phyloP scores from a whole-genome alignment of 2,113 vertebrate genomes.

The Oncorhynchus mykiss region DNA sequence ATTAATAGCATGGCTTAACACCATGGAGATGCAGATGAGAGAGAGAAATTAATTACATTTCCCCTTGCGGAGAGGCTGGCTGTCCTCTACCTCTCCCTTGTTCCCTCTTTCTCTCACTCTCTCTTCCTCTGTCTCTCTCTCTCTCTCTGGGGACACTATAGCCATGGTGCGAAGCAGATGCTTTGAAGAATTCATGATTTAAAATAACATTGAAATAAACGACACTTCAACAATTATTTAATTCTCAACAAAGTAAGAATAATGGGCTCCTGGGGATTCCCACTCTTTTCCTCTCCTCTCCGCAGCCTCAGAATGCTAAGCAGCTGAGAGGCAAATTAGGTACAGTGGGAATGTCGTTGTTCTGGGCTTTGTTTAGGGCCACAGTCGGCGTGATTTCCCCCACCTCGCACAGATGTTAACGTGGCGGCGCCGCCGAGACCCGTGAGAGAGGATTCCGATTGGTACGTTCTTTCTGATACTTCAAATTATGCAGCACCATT shows the following conservation, averaged over 20 bases:
- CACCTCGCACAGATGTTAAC: slow-evolving; percentile 48
- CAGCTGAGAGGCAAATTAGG: slow-evolving; percentile 71
- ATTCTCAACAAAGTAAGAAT: slow-evolving; percentile 73
- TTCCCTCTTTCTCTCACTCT: slow-evolving; percentile 16
- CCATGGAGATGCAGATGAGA: slow-evolving; percentile 23
- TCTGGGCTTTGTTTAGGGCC: slow-evolving; percentile 52
- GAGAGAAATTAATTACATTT: slow-evolving; percentile 33
- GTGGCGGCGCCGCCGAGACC: slow-evolving; percentile 51
- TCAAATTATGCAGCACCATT: slow-evolving; percentile 63
- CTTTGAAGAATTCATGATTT: slow-evolving; percentile 72
- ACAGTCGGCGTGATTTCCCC: slow-evolving; percentile 50
- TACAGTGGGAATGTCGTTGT: slow-evolving; percentile 50
- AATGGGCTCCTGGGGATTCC: slow-evolving; percentile 72
- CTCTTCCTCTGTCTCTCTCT: slow-evolving; percentile 3
- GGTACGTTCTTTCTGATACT: slow-evolving; percentile 27
- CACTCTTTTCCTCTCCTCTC: slow-evolving; percentile 22
- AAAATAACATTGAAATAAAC: slow-evolving; percentile 73
- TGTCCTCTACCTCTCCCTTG: background rate
- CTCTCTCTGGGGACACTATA: slow-evolving; percentile 62
- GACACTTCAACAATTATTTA: slow-evolving; percentile 72
- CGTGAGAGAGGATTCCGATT: slow-evolving; percentile 7
- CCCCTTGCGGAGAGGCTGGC: slow-evolving; percentile 9
- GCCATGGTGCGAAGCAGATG: slow-evolving; percentile 65
- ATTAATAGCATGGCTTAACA: slow-evolving; percentile 23
- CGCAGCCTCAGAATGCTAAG: slow-evolving; percentile 67